These are phyloP conservation scores for Lampris megalopsis DNA, from an alignment of 2,113 vertebrate species.

Conservation along the genomic window DNA sequence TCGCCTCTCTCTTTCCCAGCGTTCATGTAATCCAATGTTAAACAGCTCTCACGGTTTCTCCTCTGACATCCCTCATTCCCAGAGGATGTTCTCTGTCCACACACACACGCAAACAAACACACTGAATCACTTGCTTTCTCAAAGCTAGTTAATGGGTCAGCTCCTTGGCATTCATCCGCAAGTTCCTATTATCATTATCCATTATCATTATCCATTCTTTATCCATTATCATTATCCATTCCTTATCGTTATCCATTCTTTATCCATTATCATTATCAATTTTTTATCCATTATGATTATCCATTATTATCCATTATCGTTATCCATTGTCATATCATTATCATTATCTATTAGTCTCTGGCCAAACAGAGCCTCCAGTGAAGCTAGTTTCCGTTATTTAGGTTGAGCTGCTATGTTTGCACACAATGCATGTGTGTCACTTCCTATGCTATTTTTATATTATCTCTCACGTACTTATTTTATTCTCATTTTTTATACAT, in stretches of 20 bases:
- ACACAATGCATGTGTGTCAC: too few relatives aligned
- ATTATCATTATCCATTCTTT: background rate
- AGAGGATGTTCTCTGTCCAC: constrained; percentile 47
- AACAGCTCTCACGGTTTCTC: constrained; percentile 69
- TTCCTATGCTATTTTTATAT: too few relatives aligned
- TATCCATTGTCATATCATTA: constrained; percentile 2
- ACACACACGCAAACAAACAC: constrained; percentile 25
- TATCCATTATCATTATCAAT: too few relatives aligned
- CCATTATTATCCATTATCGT: too few relatives aligned
- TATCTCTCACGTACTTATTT: too few relatives aligned
- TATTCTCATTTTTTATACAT: too few relatives aligned
- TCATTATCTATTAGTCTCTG: constrained; percentile 29
- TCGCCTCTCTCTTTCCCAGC: constrained; percentile 53
- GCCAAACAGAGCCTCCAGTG: constrained; percentile 31
- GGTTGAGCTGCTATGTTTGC: too few relatives aligned
- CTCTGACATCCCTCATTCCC: constrained; percentile 35
- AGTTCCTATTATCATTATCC: constrained; percentile 47
- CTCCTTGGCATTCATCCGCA: constrained; percentile 52
- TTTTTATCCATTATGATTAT: too few relatives aligned
- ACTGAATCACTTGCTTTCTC: constrained; percentile 22
- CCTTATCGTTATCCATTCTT: too few relatives aligned
- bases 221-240: too few relatives aligned
- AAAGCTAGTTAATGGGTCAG: constrained; percentile 25
- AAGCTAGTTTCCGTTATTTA: too few relatives aligned
- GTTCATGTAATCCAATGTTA: constrained; percentile 54